Percentiles rank a stretch among this genome's conserved stretches.
Evolutionary conservation across 2,888 invertebrate species (phyloP).

Genomic region (Protonemura montana): DNA sequence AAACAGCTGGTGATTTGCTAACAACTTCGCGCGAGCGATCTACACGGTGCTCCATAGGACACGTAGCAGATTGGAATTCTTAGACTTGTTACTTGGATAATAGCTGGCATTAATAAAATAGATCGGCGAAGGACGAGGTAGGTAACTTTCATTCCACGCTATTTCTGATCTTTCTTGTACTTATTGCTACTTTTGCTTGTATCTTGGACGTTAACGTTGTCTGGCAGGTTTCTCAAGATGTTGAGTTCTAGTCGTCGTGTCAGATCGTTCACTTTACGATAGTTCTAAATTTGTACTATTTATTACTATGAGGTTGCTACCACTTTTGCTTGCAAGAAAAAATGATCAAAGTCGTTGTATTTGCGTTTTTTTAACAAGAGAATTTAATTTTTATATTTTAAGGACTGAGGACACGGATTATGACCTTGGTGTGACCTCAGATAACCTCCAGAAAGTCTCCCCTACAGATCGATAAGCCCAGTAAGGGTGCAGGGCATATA

Average conservation of each 20-base stretch:
- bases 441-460: conserved; percentile 5
- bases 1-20: background rate
- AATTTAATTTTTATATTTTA: background rate
- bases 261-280: background rate
- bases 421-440: conserved; percentile 9
- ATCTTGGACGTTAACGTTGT: background rate
- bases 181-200: background rate
- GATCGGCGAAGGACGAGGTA: background rate
- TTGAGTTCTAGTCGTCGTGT: background rate
- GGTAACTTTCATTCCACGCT: background rate
- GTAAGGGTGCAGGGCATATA: background rate
- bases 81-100: background rate
- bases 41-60: background rate
- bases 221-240: background rate
- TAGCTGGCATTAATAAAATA: background rate
- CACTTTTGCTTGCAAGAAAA: too few species aligned
- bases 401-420: background rate
- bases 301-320: too few species aligned
- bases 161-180: background rate
- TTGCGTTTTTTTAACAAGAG: too few species aligned
- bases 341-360: too few species aligned
- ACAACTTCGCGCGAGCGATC: background rate
- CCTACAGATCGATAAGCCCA: background rate
- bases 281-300: background rate
- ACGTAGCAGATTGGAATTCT: background rate